These are phyloP conservation scores for Cryptotermes secundus DNA, from an alignment of 1,140 invertebrate genomes.

Conservation along the genomic window DNA sequence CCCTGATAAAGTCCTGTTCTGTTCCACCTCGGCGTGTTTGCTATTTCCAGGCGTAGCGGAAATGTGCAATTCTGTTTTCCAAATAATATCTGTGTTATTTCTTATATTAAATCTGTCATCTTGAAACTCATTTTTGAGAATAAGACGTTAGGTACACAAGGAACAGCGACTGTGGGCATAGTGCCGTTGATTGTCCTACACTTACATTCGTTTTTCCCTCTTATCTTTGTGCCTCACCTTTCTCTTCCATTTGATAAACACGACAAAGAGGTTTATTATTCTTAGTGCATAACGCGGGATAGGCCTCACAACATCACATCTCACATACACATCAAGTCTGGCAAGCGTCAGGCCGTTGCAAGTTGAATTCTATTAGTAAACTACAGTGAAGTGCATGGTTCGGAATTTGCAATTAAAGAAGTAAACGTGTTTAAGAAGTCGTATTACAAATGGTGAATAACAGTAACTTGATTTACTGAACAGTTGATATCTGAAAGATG, in stretches of 20 bases:
- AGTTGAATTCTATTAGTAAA: no score
- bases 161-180: background rate
- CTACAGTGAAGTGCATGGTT: no score
- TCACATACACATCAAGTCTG: no score
- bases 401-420: no score
- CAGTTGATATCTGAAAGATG: no score
- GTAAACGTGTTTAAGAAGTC: no score
- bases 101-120: background rate
- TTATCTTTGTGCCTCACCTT: background rate
- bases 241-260: background rate
- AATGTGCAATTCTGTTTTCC: background rate
- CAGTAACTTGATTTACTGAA: background rate
- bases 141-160: conserved; percentile 2
- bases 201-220: background rate
- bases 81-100: background rate
- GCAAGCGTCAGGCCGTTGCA: no score
- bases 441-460: background rate
- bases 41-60: background rate
- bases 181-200: background rate
- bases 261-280: background rate
- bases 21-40: no score
- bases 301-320: no score
- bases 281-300: no score
- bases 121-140: background rate
- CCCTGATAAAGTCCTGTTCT: no score